Evolutionary conservation across 2,797 vertebrate genomes (phyloP), one percentile per base, ranked within the genome.

Genomic region (Delichon dasypus): DNA sequence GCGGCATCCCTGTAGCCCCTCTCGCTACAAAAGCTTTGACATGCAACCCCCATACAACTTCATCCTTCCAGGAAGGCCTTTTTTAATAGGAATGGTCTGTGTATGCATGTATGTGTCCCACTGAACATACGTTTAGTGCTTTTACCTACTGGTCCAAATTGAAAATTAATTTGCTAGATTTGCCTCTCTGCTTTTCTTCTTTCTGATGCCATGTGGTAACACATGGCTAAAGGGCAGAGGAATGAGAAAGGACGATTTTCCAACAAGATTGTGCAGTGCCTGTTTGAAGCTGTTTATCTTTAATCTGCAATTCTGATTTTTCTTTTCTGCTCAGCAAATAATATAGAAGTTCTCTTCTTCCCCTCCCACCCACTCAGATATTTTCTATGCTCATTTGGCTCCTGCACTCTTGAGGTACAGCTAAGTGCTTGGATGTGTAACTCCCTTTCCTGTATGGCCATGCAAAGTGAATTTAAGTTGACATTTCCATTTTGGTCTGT

Each of bases 21-120:
- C 8, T 9, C 0, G 0, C 20, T 68, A 11, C 18, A 42, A 30
- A 72, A 65, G 16, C 16, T 40, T 83, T 50, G 36, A 40, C 22
- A 22, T 4, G 8, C 7, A 16, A 40, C 11, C 42, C 26, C 20
- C 32, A 13, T 27, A 23, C 26, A 66, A 10, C 38, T 85, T 82
- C 22, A 14, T 44, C 48, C 34, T 91, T 29, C 38, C n/a, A 66
- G 58, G 51, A 93, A 26, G 23, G 12, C 34, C 64, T 30, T 68
- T 65, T 65, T 67, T 27, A 27, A 23, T 72, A 62, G 44, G 30
- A 42, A 1, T 7, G 5, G 13, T 73, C 22, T 67, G 2, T 23
- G 9, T 77, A 21, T 67, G 50, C 6, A 1, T 29, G 4, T 3
- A 1, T 30, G 14, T 21, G 10, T 32, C 21, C 13, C 20, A 48